These are phyloP conservation scores for Chloroceryle amazona DNA, from an alignment of 2,797 vertebrate genomes.

Conservation along the genomic window DNA sequence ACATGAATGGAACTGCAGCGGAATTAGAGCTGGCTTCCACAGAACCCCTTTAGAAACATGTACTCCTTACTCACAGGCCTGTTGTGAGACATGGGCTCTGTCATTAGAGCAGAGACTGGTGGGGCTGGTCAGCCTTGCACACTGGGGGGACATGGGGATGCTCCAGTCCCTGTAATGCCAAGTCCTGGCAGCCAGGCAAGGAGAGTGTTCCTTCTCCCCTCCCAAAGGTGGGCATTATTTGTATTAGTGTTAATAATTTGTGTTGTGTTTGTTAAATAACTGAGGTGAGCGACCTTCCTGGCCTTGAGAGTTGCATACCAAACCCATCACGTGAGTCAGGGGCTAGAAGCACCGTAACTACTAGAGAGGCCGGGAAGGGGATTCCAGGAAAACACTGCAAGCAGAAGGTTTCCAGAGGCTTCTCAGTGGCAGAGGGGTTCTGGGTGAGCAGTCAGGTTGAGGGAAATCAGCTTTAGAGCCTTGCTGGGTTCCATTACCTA, in stretches of 20 bases:
- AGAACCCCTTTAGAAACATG: background rate
- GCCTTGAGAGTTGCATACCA: constrained; percentile 4
- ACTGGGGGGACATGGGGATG: accelerated
- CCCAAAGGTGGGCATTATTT: background rate
- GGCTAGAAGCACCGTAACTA: background rate
- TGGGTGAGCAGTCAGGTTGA: background rate
- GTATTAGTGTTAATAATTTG: constrained; percentile 66
- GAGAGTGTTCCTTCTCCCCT: background rate
- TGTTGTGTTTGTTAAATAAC: constrained; percentile 37
- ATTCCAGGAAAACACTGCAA: background rate
- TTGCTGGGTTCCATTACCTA: background rate
- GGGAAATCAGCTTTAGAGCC: background rate
- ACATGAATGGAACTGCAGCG: background rate
- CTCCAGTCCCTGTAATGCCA: accelerated
- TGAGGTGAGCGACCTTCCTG: constrained; percentile 1
- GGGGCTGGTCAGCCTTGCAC: background rate
- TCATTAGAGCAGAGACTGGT: background rate
- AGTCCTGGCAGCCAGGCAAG: background rate
- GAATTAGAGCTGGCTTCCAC: background rate
- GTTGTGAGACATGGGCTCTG: background rate
- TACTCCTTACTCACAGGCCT: background rate
- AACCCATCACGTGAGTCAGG: background rate
- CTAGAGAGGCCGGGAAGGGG: background rate
- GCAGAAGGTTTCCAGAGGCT: background rate
- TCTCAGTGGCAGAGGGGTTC: background rate